Evolutionary conservation across 2,888 invertebrate species (phyloP).

Genomic region (Drosophila hawaiiensis): DNA sequence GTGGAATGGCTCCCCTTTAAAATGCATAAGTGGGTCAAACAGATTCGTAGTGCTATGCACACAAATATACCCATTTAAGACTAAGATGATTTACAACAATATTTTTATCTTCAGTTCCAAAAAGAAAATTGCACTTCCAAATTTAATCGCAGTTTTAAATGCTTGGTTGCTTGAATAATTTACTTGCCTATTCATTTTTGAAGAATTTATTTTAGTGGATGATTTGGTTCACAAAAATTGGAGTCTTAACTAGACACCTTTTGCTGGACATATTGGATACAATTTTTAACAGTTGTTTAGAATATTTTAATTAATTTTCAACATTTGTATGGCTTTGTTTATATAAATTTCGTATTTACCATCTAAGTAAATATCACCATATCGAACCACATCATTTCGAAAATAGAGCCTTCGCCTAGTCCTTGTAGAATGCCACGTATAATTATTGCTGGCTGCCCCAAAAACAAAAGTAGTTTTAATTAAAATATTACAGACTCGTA

Average conservation of each 20-base stretch:
- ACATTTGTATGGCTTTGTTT: accelerated
- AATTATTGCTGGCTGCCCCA: not conserved
- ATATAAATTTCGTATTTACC: not conserved
- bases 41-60: not conserved
- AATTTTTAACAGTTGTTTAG: not conserved
- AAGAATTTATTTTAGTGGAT: not conserved
- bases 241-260: not conserved
- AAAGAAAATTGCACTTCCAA: not conserved
- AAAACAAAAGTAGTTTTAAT: slow-evolving; percentile 68
- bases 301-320: not conserved
- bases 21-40: not conserved
- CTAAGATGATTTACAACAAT: not conserved
- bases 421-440: too few species aligned
- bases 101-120: not conserved
- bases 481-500: slow-evolving; percentile 67
- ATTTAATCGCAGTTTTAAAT: not conserved
- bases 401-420: too few species aligned
- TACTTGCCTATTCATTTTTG: not conserved
- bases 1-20: slow-evolving; percentile 1
- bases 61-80: not conserved
- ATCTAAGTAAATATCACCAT: not conserved
- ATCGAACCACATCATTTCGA: not conserved
- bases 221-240: not conserved
- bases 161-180: not conserved
- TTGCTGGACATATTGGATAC: too few species aligned